Conservation (phyloP, 2,113 vertebrate species). For the Dolichallabes microphthalmus region DNA sequence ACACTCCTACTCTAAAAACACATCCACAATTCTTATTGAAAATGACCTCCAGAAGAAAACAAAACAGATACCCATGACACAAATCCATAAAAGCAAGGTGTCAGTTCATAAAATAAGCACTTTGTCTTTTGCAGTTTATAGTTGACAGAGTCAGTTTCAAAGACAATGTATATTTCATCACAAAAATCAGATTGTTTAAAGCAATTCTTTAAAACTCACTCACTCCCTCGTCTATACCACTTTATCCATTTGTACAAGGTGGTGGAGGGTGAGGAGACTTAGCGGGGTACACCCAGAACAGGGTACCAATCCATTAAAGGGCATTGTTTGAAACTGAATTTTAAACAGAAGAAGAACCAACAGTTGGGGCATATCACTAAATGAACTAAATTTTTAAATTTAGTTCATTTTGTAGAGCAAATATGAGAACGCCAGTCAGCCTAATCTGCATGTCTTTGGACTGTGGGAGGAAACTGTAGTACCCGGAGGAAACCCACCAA, state of each 20-base stretch:
- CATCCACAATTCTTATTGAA: neutral
- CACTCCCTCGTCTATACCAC: too few relatives aligned
- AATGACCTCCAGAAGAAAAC: neutral
- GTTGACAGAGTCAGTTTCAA: neutral
- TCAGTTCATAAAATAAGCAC: neutral
- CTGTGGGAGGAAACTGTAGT: too few relatives aligned
- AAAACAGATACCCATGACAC: neutral
- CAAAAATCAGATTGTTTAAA: constrained; percentile 16
- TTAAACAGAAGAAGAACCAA: constrained; percentile 32
- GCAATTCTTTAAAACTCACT: constrained; percentile 48
- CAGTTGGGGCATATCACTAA: neutral
- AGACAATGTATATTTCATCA: neutral
- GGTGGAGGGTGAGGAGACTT: too few relatives aligned
- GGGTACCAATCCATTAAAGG: too few relatives aligned
- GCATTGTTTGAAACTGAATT: constrained; percentile 52
- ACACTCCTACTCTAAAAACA: neutral
- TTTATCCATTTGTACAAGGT: too few relatives aligned
- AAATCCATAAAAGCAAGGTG: neutral
- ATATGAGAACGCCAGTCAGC: too few relatives aligned
- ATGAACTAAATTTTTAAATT: too few relatives aligned
- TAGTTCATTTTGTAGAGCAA: too few relatives aligned
- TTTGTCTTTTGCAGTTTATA: neutral
- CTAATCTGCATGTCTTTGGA: too few relatives aligned
- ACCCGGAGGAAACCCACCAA: too few relatives aligned
- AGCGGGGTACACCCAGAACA: too few relatives aligned